Evolutionary conservation across 92 coral and sea anemone genomes (phyloP), one percentile per base, ranked within the genome.

Genomic region (Palythoa grandis): DNA sequence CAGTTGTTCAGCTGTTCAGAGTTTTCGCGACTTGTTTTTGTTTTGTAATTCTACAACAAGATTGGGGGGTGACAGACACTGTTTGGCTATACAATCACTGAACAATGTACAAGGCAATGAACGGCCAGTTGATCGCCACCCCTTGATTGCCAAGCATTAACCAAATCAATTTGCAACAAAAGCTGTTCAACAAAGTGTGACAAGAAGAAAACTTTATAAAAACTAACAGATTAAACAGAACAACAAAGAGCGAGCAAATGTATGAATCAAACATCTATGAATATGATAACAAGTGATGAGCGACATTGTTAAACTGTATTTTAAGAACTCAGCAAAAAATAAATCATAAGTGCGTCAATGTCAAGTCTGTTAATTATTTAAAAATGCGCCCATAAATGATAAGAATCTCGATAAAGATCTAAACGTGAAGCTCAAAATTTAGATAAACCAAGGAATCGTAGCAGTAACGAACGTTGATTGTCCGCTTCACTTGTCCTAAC

Each of bases 81-180:
- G 74, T 66, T 80, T 80, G 65, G 25, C 85, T 47, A 52, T 66
- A 24, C 14, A 70, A 80, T 70, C 70, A 39, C 60, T 63, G 61
- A 80, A 80, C 85, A 80, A 63, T 80, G 54, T 16, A 12, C 60
- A 47, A 43, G 73, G 85, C 47, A 80, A 80, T 80, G 63, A 80
- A 66, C 47, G 72, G 23, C 74, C 47, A 52, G 22, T 79, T 80
- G 53, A 78, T 78, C 58, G 70, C 66, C 83, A 39, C 83, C 83
- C 43, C 17, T 39, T 65, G 47, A 80, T 67, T 70, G 66, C 66
- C 70, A 47, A 50, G 82, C 61, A 19, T 80, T 80, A 80, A 80
- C 70, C 85, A 80, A 80, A 69, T 80, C 50, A 52, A 65, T 24
- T 39, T 47, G 61, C 72, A 66, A 80, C 85, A 80, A 80, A 60